Evolutionary conservation across 2,888 invertebrate species (phyloP).

Genomic region (Punctoribates punctum): DNA sequence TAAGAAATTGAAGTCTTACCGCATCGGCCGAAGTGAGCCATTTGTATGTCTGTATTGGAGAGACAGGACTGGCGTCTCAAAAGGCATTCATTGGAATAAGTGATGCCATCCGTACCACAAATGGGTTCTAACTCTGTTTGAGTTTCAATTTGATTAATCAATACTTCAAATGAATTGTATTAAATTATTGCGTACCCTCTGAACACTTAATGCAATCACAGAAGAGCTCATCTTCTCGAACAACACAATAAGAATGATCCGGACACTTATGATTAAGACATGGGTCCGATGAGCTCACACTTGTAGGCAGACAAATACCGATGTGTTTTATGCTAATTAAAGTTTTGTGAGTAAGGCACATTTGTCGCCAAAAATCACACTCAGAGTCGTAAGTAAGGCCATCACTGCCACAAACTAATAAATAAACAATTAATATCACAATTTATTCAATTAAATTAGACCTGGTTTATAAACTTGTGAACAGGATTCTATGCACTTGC

Average conservation of each 20-base stretch:
- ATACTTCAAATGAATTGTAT: neutral
- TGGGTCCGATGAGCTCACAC: neutral
- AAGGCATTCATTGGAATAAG: constrained; percentile 79
- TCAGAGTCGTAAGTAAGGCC: constrained; percentile 58
- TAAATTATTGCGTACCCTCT: neutral
- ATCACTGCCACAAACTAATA: constrained; percentile 56
- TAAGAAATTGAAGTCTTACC: constrained; percentile 52
- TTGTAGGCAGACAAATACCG: constrained; percentile 60
- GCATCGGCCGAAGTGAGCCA: constrained; percentile 56
- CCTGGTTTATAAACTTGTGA: constrained; percentile 59
- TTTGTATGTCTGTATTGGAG: constrained; percentile 52
- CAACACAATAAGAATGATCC: neutral
- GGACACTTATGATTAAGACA: constrained; percentile 6
- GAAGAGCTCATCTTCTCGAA: neutral
- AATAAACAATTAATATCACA: neutral
- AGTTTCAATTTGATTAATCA: neutral
- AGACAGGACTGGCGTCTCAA: constrained; percentile 58
- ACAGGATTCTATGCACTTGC: constrained; percentile 70
- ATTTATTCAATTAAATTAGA: too few species aligned
- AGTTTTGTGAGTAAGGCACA: constrained; percentile 58
- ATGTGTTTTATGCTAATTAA: constrained; percentile 59
- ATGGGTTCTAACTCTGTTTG: constrained; percentile 59
- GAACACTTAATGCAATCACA: constrained; percentile 18
- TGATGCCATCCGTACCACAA: constrained; percentile 80
- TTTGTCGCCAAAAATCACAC: constrained; percentile 56